A percentile compares a stretch with the other conserved stretches of the same genome.
These are phyloP conservation scores for Ashinkailepas kermadecensis DNA, from an alignment of 2,888 invertebrate species.

Conservation along the genomic window DNA sequence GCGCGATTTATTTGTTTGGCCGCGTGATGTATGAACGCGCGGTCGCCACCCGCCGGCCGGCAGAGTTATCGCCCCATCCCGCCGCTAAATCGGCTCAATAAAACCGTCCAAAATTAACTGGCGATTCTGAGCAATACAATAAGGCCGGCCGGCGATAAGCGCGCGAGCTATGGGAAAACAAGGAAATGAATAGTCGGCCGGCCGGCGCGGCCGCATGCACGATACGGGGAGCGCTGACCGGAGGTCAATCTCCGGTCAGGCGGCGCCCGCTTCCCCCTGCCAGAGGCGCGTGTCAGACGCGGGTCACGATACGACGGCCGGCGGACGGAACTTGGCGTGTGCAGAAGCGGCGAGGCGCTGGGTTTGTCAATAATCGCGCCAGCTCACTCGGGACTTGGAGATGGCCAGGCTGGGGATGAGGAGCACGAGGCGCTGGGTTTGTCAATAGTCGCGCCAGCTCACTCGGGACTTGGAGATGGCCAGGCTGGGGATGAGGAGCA, in stretches of 20 bases:
- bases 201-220: neutral
- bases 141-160: neutral
- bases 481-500: too few species aligned
- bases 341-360: too few species aligned
- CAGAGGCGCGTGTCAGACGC: too few species aligned
- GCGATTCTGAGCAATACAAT: slow-evolving; percentile 15
- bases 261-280: neutral
- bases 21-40: neutral
- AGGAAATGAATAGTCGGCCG: neutral
- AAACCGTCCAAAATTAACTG: slow-evolving; percentile 23
- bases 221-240: neutral
- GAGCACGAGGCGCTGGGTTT: too few species aligned
- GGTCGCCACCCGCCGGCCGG: neutral
- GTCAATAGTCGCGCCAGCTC: too few species aligned
- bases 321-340: too few species aligned
- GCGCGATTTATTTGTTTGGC: slow-evolving; percentile 20
- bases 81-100: slow-evolving; percentile 2
- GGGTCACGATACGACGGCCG: too few species aligned
- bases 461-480: too few species aligned
- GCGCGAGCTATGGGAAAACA: slow-evolving; percentile 21
- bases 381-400: too few species aligned
- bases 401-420: too few species aligned
- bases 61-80: slow-evolving; percentile 12
- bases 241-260: slow-evolving; percentile 1
- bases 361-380: too few species aligned